Conservation (phyloP, 2,797 vertebrate genomes). For the Morus bassanus region DNA sequence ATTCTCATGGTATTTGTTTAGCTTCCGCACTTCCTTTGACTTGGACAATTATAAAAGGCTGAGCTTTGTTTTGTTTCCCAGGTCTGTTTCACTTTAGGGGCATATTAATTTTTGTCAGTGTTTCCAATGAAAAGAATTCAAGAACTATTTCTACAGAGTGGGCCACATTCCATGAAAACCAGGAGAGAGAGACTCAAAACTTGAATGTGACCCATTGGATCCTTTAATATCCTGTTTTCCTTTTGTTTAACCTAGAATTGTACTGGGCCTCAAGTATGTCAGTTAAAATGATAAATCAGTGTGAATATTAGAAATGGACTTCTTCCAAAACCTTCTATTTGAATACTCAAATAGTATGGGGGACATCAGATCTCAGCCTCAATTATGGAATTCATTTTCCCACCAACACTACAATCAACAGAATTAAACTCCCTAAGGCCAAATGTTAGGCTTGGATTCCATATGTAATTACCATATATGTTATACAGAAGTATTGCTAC, state of each 20-base stretch:
- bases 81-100: conserved; percentile 33
- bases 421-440: background rate
- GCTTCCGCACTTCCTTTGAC: conserved; percentile 4
- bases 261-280: background rate
- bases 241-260: conserved; percentile 18
- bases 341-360: background rate
- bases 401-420: background rate
- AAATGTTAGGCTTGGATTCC: background rate
- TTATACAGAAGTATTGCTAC: background rate
- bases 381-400: background rate
- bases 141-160: conserved; percentile 13
- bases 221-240: conserved; percentile 34
- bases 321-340: background rate
- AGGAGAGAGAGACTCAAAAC: background rate
- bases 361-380: background rate
- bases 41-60: background rate
- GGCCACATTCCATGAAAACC: conserved; percentile 3
- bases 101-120: conserved; percentile 26
- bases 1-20: conserved; percentile 7
- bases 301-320: background rate
- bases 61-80: conserved; percentile 33
- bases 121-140: conserved; percentile 33
- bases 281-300: conserved; percentile 17
- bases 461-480: background rate
- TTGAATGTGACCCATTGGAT: background rate